phyloP scores from a whole-genome alignment of 2,113 vertebrate genomes.

The Anguilla japonica region DNA sequence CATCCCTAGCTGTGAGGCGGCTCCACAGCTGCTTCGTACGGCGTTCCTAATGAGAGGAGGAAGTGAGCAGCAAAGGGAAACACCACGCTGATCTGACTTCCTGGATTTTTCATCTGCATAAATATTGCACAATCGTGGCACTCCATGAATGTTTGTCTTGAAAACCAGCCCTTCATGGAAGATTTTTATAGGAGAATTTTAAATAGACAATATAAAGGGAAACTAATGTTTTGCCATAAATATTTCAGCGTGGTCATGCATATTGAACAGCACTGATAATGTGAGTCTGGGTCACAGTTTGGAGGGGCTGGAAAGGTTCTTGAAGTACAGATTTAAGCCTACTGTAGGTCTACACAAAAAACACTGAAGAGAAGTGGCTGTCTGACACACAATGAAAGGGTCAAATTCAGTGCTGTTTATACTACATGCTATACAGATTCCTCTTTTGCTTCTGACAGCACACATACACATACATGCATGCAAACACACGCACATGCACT shows the following conservation, averaged over 20 bases:
- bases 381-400: not conserved
- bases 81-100: not conserved
- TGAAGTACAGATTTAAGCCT: not conserved
- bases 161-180: not conserved
- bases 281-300: too few relatives aligned
- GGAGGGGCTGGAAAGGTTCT: not conserved
- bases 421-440: not conserved
- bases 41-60: slow-evolving; percentile 1
- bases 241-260: not conserved
- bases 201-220: not conserved
- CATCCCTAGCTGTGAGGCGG: not conserved
- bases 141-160: not conserved
- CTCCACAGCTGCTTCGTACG: not conserved
- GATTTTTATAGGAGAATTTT: not conserved
- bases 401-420: not conserved
- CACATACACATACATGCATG: slow-evolving; percentile 1
- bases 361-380: not conserved
- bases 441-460: not conserved
- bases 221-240: not conserved
- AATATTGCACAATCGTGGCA: not conserved
- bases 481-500: not conserved
- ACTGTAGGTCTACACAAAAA: not conserved
- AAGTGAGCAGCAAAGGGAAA: not conserved
- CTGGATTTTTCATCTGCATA: not conserved
- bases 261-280: not conserved